Base-by-base conservation (phyloP, 2,888 invertebrate genomes). In the Aproaerema taeniolella region DNA sequence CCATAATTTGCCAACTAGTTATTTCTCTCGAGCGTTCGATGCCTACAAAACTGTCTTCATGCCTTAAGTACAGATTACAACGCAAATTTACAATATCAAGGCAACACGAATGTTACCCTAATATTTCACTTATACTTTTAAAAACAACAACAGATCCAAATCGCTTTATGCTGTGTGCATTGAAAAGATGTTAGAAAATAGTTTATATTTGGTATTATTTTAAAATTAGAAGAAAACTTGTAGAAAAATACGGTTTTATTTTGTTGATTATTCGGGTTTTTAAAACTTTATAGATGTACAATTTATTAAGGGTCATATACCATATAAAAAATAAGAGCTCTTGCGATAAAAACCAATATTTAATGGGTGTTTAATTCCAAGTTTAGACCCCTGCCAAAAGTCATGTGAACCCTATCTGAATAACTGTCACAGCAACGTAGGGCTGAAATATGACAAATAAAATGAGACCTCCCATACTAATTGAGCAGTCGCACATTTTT, bases 51-150 rank as follows among this genome's bases (percentile, higher is more conserved):
- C 41, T 39, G 41, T 37, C 44, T 41, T 37, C 46, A 37, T 38
- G 38, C 33, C 37, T 60, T 69, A 71, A 70, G 68, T 68, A 71
- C 65, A 53, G 16, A 39, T 45, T 52, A 57, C 57, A 57, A 68
- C 59, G 54, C 53, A 45, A 58, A 61, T 59, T 62, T 58, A 57
- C 53, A 61, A 56, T 43, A 52, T 51, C 47, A 28, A n/a, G 35
- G 51, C 54, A 58, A 62, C 53, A 51, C 10, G 45, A 53, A 53
- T 50, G 56, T 54, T 53, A 41, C 46, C 49, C 46, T 37, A 9
- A 5, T 26, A 9, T 26, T 26, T 26, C 6, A n/a, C 3, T 26
- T n/a, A 3, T 26, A 3, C n/a, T 26, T 26, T 26, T 5, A 20
- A 51, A 52, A 47, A 55, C 49, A 57, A 45, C 53, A 53, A 42